Percentiles rank a stretch among this genome's conserved stretches.
Conservation (phyloP, 2,888 invertebrate species). For the Neria commutata region DNA sequence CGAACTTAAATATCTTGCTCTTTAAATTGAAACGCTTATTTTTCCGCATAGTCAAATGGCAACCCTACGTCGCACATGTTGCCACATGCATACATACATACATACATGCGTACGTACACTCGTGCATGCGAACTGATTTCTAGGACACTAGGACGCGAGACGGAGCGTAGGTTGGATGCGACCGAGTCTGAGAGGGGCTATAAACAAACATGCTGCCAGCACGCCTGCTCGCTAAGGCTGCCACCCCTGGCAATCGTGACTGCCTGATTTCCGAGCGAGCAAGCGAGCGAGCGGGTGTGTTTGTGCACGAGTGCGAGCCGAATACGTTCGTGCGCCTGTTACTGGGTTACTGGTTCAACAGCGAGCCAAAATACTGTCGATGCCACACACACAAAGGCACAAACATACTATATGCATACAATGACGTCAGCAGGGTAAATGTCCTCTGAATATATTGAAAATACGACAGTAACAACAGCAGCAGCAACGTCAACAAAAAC, state of each 20-base stretch:
- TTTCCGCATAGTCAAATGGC: no score
- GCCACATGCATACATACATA: background rate
- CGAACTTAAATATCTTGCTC: no score
- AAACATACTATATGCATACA: background rate
- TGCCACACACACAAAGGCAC: background rate
- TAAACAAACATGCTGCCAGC: background rate
- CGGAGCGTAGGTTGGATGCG: conserved; percentile 10
- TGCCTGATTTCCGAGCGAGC: no score
- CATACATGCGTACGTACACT: background rate
- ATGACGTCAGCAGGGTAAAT: conserved; percentile 22
- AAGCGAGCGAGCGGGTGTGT: background rate
- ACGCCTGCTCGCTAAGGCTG: background rate
- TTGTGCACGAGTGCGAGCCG: background rate
- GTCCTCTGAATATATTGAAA: conserved; percentile 8
- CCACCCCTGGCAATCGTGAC: background rate
- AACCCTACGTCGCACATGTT: background rate
- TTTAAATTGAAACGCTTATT: no score
- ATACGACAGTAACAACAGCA: background rate
- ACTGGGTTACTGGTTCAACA: conserved; percentile 28
- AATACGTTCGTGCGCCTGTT: conserved; percentile 11
- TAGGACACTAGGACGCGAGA: conserved; percentile 21
- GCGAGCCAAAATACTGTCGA: conserved; percentile 3
- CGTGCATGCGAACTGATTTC: background rate
- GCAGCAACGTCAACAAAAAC: conserved; percentile 6
- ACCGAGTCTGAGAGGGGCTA: background rate